These are phyloP conservation scores for Rhyzopertha dominica DNA, from an alignment of 1,140 invertebrate genomes.

Conservation along the genomic window DNA sequence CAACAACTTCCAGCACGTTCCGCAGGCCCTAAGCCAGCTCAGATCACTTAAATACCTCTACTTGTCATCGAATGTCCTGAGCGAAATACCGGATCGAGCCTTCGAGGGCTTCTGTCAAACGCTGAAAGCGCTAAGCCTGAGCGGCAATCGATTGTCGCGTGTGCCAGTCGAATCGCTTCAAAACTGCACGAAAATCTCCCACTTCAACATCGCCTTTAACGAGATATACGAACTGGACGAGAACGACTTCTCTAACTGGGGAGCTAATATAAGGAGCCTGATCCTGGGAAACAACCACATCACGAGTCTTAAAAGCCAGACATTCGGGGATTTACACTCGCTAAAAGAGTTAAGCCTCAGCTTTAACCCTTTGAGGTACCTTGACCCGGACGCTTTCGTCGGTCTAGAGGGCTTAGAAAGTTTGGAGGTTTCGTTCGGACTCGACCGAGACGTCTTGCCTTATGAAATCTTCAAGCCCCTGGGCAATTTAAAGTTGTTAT, in stretches of 20 bases:
- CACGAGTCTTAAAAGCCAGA: constrained; percentile 63
- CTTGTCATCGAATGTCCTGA: constrained; percentile 73
- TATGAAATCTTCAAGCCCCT: constrained; percentile 66
- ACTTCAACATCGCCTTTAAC: constrained; percentile 85
- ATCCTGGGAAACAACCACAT: constrained; percentile 81
- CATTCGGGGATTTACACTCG: constrained; percentile 64
- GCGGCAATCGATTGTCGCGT: constrained; percentile 69
- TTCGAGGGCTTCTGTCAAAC: constrained; percentile 55
- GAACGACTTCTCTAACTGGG: constrained; percentile 75
- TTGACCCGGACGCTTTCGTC: constrained; percentile 70
- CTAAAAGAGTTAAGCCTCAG: constrained; percentile 82
- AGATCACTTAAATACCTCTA: constrained; percentile 73
- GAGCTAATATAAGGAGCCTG: constrained; percentile 72
- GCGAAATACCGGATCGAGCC: constrained; percentile 51
- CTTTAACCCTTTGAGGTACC: constrained; percentile 77
- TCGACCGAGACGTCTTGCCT: constrained; percentile 72
- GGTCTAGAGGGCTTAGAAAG: constrained; percentile 72
- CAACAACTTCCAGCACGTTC: constrained; percentile 66
- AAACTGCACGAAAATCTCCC: constrained; percentile 65
- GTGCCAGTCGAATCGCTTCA: constrained; percentile 65
- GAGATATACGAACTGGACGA: constrained; percentile 68
- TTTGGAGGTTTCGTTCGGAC: constrained; percentile 78
- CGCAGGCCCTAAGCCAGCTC: constrained; percentile 61
- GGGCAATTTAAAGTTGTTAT: constrained; percentile 72
- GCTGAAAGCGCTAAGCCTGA: constrained; percentile 71